Evolutionary conservation across 2,888 invertebrate genomes (phyloP).

Genomic region (Trachelus stipa): DNA sequence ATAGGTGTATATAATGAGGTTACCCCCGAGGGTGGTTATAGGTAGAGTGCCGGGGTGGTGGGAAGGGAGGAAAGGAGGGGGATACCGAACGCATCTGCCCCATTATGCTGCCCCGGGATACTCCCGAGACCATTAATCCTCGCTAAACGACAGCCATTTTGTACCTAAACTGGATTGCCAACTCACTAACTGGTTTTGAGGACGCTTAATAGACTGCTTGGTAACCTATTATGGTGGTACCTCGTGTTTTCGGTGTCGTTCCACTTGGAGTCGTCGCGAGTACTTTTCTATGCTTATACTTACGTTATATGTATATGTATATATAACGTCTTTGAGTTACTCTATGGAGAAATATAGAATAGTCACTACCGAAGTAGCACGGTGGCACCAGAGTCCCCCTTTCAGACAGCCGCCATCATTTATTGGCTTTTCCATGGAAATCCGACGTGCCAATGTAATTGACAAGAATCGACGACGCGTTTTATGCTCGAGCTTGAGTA

Average conservation of each 20-base stretch:
- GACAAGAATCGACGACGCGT: too few species aligned
- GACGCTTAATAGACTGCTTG: conserved; percentile 61
- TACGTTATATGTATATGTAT: too few species aligned
- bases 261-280: conserved; percentile 28
- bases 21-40: conserved; percentile 29
- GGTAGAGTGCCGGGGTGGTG: conserved; percentile 23
- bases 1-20: conserved; percentile 64
- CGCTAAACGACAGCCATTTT: conserved; percentile 67
- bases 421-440: too few species aligned
- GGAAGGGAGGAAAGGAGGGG: conserved; percentile 28
- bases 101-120: conserved; percentile 61
- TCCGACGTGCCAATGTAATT: too few species aligned
- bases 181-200: conserved; percentile 66
- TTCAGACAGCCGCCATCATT: too few species aligned
- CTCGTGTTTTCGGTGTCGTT: conserved; percentile 58
- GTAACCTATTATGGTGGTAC: conserved; percentile 58
- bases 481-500: too few species aligned
- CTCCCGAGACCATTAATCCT: conserved; percentile 65
- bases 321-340: too few species aligned
- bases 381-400: too few species aligned
- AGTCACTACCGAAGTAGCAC: too few species aligned
- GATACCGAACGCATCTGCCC: conserved; percentile 62
- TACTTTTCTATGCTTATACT: too few species aligned
- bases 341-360: too few species aligned
- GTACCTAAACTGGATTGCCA: conserved; percentile 67